phyloP scores from a whole-genome alignment of 2,797 vertebrate genomes.

The Pseudotriccus pelzelni region DNA sequence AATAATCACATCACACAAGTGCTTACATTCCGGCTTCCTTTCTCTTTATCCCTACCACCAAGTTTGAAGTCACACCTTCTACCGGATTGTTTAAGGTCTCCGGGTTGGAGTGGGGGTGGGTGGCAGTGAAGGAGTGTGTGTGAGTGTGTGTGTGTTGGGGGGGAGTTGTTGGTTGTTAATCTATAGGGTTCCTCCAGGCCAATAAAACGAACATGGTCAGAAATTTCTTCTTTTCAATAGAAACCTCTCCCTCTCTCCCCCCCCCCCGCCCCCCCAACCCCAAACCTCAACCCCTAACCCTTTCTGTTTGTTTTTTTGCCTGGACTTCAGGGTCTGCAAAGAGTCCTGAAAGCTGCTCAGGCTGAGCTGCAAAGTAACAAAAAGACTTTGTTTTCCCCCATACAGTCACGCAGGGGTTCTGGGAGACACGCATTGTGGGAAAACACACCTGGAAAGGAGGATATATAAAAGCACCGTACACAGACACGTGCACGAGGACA shows the following conservation, averaged over 20 bases:
- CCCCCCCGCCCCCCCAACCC: no score
- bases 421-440: background rate
- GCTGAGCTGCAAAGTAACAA: background rate
- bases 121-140: background rate
- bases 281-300: background rate
- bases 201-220: slow-evolving; percentile 59
- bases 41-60: slow-evolving; percentile 65
- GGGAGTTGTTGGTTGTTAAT: slow-evolving; percentile 47
- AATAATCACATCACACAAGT: slow-evolving; percentile 97
- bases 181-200: slow-evolving; percentile 61
- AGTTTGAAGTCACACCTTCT: slow-evolving; percentile 78
- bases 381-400: slow-evolving; percentile 7
- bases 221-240: slow-evolving; percentile 36
- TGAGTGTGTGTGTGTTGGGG: background rate
- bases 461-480: background rate
- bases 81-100: slow-evolving; percentile 55
- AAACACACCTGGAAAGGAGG: background rate
- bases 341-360: background rate
- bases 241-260: background rate
- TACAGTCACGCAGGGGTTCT: accelerated
- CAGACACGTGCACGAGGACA: accelerated
- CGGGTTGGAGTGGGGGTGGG: slow-evolving; percentile 49
- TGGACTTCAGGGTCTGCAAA: background rate
- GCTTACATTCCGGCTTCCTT: slow-evolving; percentile 88
- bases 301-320: slow-evolving; percentile 19